phyloP scores from a whole-genome alignment of 1,140 invertebrate genomes.

The Rhagoletis pomonella region DNA sequence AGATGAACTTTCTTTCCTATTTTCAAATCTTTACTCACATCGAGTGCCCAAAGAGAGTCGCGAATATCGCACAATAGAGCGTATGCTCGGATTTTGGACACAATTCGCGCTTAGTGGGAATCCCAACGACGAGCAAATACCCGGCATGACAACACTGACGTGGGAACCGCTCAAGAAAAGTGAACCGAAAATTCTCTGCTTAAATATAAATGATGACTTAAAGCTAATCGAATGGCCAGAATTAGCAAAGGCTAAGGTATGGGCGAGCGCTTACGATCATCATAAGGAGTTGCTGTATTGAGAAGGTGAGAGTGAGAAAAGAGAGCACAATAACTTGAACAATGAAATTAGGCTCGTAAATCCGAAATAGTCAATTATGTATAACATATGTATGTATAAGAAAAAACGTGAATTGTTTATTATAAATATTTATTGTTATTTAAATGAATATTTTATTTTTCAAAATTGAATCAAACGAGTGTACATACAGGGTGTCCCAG shows the following conservation, averaged over 20 bases:
- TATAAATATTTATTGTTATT: not conserved
- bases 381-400: not conserved
- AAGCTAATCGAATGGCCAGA: slow-evolving; percentile 73
- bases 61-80: slow-evolving; percentile 71
- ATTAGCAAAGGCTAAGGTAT: slow-evolving; percentile 70
- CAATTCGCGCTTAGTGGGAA: slow-evolving; percentile 74
- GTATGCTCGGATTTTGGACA: slow-evolving; percentile 73
- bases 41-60: slow-evolving; percentile 70
- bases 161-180: slow-evolving; percentile 67
- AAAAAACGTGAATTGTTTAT: not conserved
- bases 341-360: not conserved
- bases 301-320: not conserved
- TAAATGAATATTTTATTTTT: not conserved
- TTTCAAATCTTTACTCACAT: slow-evolving; percentile 74
- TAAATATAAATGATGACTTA: slow-evolving; percentile 74
- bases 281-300: slow-evolving; percentile 63
- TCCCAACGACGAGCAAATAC: slow-evolving; percentile 67
- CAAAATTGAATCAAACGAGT: not conserved
- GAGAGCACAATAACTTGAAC: not conserved
- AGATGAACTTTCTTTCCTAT: slow-evolving; percentile 80
- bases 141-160: slow-evolving; percentile 66
- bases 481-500: too few species aligned
- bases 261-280: slow-evolving; percentile 70
- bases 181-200: slow-evolving; percentile 68
- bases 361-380: slow-evolving; percentile 19